Conservation (phyloP, 2,797 vertebrate genomes). For the Serranus cabrilla region DNA sequence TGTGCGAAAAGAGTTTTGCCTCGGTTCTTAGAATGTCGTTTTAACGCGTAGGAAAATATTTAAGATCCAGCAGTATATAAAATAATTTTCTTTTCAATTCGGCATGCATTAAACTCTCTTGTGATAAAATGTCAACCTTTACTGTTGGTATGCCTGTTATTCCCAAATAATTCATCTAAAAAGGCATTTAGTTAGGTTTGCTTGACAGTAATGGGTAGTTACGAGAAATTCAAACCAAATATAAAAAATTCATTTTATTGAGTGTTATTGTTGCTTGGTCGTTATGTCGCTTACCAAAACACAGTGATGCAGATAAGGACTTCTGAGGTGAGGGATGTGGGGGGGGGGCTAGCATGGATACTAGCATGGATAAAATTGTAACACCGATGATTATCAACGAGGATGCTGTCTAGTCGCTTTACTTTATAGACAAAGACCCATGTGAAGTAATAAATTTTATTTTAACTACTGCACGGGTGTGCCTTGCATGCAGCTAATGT, state of each 20-base stretch:
- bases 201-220: background rate
- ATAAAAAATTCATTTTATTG: background rate
- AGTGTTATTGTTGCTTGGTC: background rate
- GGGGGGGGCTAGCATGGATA: background rate
- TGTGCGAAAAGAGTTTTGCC: fast-evolving
- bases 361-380: background rate
- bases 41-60: fast-evolving
- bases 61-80: fast-evolving
- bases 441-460: background rate
- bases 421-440: slow-evolving; percentile 12
- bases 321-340: background rate
- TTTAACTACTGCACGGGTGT: background rate
- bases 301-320: background rate
- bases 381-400: background rate
- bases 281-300: background rate
- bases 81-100: background rate
- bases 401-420: slow-evolving; percentile 9
- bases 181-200: background rate
- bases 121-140: background rate
- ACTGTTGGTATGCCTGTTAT: background rate
- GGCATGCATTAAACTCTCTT: background rate
- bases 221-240: background rate
- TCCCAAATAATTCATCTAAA: background rate
- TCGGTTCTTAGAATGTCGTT: fast-evolving
- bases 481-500: slow-evolving; percentile 20